Base-by-base conservation (phyloP, 2,888 invertebrate genomes). In the Dilophus febrilis region DNA sequence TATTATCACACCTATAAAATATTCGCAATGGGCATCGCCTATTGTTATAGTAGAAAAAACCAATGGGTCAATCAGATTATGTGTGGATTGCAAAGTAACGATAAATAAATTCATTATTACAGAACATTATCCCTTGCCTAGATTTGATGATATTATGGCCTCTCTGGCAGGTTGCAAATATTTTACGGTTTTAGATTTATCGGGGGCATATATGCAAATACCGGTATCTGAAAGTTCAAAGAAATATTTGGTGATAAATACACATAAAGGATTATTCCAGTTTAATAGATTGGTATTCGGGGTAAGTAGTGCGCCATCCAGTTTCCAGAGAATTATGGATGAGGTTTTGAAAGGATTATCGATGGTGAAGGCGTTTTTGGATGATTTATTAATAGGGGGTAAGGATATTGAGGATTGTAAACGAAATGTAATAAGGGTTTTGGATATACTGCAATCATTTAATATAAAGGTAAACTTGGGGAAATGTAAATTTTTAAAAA, bases 71-170 rank as follows among this genome's bases (percentile, higher is more conserved):
- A 34, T 49, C 29, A 31, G 41, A 35, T 11, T 44, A 3, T 43
- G 43, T 14, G 37, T 35, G 14, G 47, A 43, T 35, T 47, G 31
- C 41, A 48, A 44, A 18, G 42, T 43, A 12, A 46, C 48, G 12
- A 14, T 49, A 5, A 47, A 48, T 36, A 40, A 40, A 29, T 30
- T 34, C 10, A 43, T 44, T 14, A 35, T 38, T 13, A 43, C 39
- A 22, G 38, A 44, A 12, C 41, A 43, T 28, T 44, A 43, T 36
- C 46, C 44, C 12, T 34, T 42, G 2, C 36, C 53, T 2, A 39
- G 44, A 38, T 45, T 48, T 13, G 52, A 53, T 18, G 52, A 54
- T 34, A 47, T 56, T 35, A 52, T 53, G 44, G 46, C 50, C 5
- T 43, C 44, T 8, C 39, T 56, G 26, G 41, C 40, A 33, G 47